phyloP scores from a whole-genome alignment of 1,140 invertebrate species.

The Brachionus manjavacas region DNA sequence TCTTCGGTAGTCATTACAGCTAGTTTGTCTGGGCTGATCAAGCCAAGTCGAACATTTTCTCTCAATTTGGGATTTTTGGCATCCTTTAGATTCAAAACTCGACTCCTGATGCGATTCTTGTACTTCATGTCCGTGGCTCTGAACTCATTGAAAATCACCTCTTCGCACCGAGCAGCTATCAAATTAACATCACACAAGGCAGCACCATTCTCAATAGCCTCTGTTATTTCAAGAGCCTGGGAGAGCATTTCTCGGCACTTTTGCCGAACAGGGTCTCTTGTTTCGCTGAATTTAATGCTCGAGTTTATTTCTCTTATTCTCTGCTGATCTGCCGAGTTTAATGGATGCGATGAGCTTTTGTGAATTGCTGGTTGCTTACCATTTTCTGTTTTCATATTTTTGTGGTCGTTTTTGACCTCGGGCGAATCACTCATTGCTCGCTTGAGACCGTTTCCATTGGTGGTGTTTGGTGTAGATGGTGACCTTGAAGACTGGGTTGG shows the following conservation, averaged over 20 bases:
- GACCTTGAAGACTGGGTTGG: conserved; percentile 41
- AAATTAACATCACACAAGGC: conserved; percentile 54
- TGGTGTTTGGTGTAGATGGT: conserved; percentile 42
- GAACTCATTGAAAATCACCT: conserved; percentile 75
- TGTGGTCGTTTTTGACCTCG: conserved; percentile 61
- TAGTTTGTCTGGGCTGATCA: conserved; percentile 74
- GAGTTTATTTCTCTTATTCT: conserved; percentile 44
- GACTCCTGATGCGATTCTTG: conserved; percentile 86
- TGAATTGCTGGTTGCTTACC: conserved; percentile 43
- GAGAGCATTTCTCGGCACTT: conserved; percentile 85
- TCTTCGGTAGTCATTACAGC: conserved; percentile 96
- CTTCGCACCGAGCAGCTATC: conserved; percentile 59
- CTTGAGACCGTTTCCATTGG: conserved; percentile 42
- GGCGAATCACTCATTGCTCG: conserved; percentile 51
- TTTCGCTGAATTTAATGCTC: conserved; percentile 65
- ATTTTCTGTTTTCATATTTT: conserved; percentile 41
- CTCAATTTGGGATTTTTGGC: conserved; percentile 85
- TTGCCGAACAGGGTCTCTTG: conserved; percentile 79
- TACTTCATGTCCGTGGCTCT: conserved; percentile 87
- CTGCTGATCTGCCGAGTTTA: background rate
- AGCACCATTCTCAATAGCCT: conserved; percentile 58
- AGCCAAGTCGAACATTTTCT: conserved; percentile 86
- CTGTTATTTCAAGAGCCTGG: conserved; percentile 66
- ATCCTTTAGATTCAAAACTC: conserved; percentile 92
- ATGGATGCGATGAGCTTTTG: conserved; percentile 40